phyloP scores from a whole-genome alignment of 1,140 invertebrate species.

The Coenobita brevimanus region DNA sequence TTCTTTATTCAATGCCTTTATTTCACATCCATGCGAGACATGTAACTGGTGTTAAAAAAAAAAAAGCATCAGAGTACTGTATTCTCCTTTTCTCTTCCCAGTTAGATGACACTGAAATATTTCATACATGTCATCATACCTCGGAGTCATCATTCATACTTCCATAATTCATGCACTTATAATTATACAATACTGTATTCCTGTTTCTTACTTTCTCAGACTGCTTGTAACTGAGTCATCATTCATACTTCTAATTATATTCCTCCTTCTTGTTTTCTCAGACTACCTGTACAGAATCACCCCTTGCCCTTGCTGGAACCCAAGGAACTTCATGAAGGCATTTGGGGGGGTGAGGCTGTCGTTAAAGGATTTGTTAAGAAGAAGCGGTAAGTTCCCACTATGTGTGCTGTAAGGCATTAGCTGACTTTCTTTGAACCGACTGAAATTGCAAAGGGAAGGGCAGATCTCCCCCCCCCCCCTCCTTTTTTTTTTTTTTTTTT shows the following conservation, averaged over 20 bases:
- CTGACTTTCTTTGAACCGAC: background rate
- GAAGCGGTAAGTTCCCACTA: constrained; percentile 26
- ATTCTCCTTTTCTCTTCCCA: too few species aligned
- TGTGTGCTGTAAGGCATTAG: background rate
- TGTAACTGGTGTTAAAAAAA: too few species aligned
- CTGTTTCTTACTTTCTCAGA: background rate
- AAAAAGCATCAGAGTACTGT: too few species aligned
- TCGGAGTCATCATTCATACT: too few species aligned
- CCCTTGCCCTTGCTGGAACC: constrained; percentile 86
- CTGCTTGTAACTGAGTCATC: background rate
- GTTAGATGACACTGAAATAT: too few species aligned
- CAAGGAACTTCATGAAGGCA: constrained; percentile 85
- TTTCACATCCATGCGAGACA: too few species aligned
- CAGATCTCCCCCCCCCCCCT: background rate
- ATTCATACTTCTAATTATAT: too few species aligned
- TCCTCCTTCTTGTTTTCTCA: constrained; percentile 69
- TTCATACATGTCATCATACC: too few species aligned
- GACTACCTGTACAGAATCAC: constrained; percentile 82
- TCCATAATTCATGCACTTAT: background rate
- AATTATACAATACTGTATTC: background rate
- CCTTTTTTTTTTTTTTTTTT: background rate
- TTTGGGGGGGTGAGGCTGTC: constrained; percentile 98
- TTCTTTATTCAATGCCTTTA: too few species aligned
- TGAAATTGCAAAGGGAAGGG: background rate
- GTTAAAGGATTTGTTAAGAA: constrained; percentile 90